A percentile compares a stretch with the other conserved stretches of the same genome.
phyloP scores from a whole-genome alignment of 2,113 vertebrate genomes.

The Oreocharis arfaki region DNA sequence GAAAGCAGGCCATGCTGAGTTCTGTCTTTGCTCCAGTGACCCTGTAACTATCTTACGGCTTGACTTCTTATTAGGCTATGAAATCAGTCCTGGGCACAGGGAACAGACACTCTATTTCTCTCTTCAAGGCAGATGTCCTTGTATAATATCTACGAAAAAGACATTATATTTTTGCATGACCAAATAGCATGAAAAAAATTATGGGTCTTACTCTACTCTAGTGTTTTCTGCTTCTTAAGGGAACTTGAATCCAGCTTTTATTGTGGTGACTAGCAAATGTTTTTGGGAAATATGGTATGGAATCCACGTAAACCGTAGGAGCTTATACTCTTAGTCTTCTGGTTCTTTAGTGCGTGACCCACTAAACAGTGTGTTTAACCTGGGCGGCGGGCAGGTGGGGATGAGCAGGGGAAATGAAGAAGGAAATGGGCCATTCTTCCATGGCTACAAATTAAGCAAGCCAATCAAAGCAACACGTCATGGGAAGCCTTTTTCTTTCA shows the following conservation, averaged over 20 bases:
- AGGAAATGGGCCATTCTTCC: not conserved
- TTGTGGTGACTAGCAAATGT: not conserved
- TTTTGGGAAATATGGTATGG: not conserved
- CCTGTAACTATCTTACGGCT: not conserved
- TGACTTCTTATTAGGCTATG: not conserved
- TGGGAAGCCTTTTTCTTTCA: not conserved
- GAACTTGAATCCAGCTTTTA: not conserved
- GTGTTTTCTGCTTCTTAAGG: not conserved
- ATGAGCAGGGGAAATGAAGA: not conserved
- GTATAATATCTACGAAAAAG: not conserved
- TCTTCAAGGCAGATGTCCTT: not conserved
- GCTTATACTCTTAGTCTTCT: not conserved
- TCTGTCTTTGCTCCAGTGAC: not conserved
- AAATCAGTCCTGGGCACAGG: not conserved
- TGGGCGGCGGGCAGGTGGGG: accelerated
- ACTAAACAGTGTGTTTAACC: not conserved
- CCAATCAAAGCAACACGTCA: not conserved
- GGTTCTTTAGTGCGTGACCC: not conserved
- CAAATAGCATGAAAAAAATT: not conserved
- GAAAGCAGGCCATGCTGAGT: accelerated
- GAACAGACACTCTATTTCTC: not conserved
- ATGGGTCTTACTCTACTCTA: not conserved
- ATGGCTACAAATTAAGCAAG: not conserved
- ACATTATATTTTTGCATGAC: not conserved
- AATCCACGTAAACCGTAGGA: not conserved